Conservation (phyloP, 2,888 invertebrate species). For the Drosophila anomelani region DNA sequence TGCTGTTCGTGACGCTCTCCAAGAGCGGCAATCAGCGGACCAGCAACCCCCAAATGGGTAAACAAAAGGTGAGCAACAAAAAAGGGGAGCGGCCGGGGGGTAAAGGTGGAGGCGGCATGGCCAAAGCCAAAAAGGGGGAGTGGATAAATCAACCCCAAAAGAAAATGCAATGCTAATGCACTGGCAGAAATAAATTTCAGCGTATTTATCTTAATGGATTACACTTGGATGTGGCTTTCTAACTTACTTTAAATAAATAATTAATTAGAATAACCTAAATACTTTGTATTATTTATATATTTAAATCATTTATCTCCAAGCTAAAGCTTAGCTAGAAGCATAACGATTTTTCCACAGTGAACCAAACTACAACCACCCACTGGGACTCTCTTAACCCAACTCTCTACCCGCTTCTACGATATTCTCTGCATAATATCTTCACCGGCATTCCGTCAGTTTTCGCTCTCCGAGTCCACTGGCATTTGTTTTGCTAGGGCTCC, state of each 20-base stretch:
- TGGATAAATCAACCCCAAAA: conserved; percentile 38
- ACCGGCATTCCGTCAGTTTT: conserved; percentile 32
- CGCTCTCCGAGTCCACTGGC: conserved; percentile 25
- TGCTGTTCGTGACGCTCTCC: conserved; percentile 42
- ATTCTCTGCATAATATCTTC: conserved; percentile 21
- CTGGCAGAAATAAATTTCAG: background rate
- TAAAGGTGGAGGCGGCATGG: background rate
- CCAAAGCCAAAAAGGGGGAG: conserved; percentile 5
- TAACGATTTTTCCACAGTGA: background rate
- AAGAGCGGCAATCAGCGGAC: conserved; percentile 31
- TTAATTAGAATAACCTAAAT: background rate
- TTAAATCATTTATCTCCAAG: background rate
- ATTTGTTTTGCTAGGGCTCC: conserved; percentile 40
- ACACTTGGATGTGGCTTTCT: background rate
- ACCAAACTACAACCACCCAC: conserved; percentile 46
- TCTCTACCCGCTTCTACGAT: conserved; percentile 1
- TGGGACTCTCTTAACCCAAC: conserved; percentile 23
- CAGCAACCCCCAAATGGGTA: conserved; percentile 72
- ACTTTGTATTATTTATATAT: background rate
- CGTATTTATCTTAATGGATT: background rate
- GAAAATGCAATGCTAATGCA: conserved; percentile 10
- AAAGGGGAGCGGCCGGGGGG: conserved; percentile 24
- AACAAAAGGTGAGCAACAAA: conserved; percentile 57
- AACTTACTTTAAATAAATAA: background rate
- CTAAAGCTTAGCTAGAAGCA: background rate